Evolutionary conservation across 1,140 invertebrate genomes (phyloP), one percentile per base, ranked within the genome.

Genomic region (Drosophila murphyi): DNA sequence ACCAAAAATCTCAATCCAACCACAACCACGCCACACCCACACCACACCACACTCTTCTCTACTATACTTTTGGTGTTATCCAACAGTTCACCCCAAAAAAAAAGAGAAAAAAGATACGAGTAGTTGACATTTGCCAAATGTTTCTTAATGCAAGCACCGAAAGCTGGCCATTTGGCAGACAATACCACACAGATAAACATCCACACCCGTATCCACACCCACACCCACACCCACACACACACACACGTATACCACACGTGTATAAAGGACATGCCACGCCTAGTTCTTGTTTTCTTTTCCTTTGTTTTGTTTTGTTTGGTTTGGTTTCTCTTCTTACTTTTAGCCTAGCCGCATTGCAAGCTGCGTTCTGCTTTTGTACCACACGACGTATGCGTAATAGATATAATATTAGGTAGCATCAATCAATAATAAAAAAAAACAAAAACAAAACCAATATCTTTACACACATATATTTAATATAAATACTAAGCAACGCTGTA

Each of bases 371-470:
- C 67, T 59, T 75, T 67, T 80, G 76, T 81, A 72, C 82, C 78
- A 86, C 82, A 85, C 76, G 82, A 64, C 82, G 82, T 86, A 86
- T 86, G 82, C 82, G 82, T 86, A 86, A 78, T 43, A n/a, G 10
- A 43, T 43, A 37, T 6, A 43, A n/a, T 85, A 71, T 67, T 72
- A 67, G 57, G 52, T 71, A 71, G 72, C 72, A 60, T 59, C 54
- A 60, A 60, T 31, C 34, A 41, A 31, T 51, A 62, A 50, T 39
- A 35, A n/a, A 39, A 8, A 48, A 55, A 51, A 12, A n/a, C n/a
- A n/a, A 8, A 32, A 29, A 64, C 2, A 41, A 69, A 31, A 32
- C 5, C 3, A 34, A 34, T 34, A 34, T 5, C 34, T 43, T 41
- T 3, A 41, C 39, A n/a, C n/a, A 43, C 10, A 43, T 43, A 3